These are phyloP conservation scores for Aldrovandia affinis DNA, from an alignment of 2,797 vertebrate species.

Conservation along the genomic window DNA sequence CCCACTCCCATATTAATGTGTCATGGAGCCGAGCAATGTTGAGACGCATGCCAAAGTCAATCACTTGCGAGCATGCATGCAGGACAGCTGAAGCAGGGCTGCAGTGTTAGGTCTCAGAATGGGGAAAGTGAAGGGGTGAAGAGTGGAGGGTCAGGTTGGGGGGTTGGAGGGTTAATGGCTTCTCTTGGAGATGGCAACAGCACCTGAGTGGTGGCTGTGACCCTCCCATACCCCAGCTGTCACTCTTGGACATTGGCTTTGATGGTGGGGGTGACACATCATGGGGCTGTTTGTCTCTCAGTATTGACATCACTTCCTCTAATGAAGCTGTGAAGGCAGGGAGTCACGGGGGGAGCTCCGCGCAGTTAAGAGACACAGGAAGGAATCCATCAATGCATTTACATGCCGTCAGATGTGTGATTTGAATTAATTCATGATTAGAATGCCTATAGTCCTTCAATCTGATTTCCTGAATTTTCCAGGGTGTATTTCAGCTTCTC, in stretches of 20 bases:
- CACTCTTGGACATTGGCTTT: conserved; percentile 22
- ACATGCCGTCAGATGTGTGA: not conserved
- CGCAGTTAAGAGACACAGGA: not conserved
- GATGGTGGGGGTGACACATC: not conserved
- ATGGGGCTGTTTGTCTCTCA: not conserved
- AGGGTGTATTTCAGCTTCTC: not conserved
- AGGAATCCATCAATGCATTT: not conserved
- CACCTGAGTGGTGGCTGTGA: conserved; percentile 6
- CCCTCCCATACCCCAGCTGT: conserved; percentile 9
- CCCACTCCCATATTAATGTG: conserved; percentile 31
- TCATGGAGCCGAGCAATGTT: conserved; percentile 13
- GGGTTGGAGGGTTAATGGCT: not conserved
- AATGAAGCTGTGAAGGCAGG: not conserved
- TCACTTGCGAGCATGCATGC: conserved; percentile 12
- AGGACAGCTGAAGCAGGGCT: not conserved
- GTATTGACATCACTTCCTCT: not conserved
- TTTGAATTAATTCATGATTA: too few relatives aligned
- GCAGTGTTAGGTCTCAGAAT: not conserved
- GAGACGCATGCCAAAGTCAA: conserved; percentile 24
- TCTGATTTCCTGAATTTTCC: not conserved
- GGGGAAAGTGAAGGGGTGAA: not conserved
- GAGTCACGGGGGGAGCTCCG: not conserved
- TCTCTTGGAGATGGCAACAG: not conserved
- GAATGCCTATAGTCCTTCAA: not conserved
- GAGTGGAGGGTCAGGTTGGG: conserved; percentile 5